Evolutionary conservation across 2,113 vertebrate species (phyloP).

Genomic region (Panthera tigris): DNA sequence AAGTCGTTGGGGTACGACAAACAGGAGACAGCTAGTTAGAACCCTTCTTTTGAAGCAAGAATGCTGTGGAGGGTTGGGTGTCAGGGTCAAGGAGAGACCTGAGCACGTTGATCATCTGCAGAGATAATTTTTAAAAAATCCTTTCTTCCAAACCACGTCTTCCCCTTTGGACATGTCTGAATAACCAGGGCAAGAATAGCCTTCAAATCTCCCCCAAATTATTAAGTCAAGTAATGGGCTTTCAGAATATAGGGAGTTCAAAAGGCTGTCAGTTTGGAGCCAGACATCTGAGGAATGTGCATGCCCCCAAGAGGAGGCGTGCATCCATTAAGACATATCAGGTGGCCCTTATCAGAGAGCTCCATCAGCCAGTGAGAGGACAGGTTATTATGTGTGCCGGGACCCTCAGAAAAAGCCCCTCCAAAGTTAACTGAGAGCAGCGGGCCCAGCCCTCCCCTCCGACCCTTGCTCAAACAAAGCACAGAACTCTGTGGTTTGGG

Average conservation of each 20-base stretch:
- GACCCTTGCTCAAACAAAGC: conserved; percentile 48
- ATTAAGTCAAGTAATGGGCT: conserved; percentile 58
- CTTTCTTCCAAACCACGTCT: conserved; percentile 43
- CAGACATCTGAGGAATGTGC: conserved; percentile 68
- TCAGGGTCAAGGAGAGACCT: not conserved
- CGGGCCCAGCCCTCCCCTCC: not conserved
- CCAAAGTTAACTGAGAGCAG: not conserved
- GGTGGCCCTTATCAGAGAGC: conserved; percentile 68
- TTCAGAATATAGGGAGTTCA: conserved; percentile 62
- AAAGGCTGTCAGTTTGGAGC: conserved; percentile 69
- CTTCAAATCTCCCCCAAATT: conserved; percentile 50
- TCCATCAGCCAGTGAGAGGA: conserved; percentile 45
- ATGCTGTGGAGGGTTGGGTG: not conserved
- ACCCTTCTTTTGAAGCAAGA: conserved; percentile 1
- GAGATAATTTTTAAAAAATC: conserved; percentile 55
- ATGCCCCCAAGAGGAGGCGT: not conserved
- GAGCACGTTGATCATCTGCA: not conserved
- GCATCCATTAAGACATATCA: conserved; percentile 59
- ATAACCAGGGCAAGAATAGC: conserved; percentile 28
- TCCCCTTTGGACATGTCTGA: conserved; percentile 20
- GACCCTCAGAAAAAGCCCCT: conserved; percentile 29
- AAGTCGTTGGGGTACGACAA: not conserved
- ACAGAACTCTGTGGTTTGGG: not conserved
- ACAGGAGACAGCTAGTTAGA: not conserved
- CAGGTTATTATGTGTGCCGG: conserved; percentile 58